These are phyloP conservation scores for Sebastes schlegelii DNA, from an alignment of 2,113 vertebrate species.

Conservation along the genomic window DNA sequence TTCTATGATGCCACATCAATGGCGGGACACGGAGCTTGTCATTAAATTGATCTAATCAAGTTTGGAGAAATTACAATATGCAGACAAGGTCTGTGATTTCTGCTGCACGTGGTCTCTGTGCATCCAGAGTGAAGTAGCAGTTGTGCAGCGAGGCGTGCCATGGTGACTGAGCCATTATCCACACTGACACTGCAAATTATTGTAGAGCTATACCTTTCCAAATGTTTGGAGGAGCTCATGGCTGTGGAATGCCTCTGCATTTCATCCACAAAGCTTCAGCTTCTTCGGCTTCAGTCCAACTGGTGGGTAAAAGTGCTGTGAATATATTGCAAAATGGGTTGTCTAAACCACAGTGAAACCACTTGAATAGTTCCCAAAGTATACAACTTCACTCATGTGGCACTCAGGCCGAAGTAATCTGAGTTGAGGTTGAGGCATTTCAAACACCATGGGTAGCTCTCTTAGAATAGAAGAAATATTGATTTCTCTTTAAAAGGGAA, in stretches of 20 bases:
- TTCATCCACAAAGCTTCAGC: conserved; percentile 32
- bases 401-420: not conserved
- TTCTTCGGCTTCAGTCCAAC: conserved; percentile 37
- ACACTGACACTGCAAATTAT: conserved; percentile 34
- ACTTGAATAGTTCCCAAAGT: conserved; percentile 60
- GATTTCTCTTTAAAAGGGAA: conserved; percentile 28
- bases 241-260: conserved; percentile 29
- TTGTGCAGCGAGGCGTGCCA: not conserved
- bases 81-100: conserved; percentile 19
- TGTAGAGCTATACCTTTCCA: conserved; percentile 28
- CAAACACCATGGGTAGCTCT: not conserved
- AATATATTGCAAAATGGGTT: conserved; percentile 46
- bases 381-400: conserved; percentile 49
- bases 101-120: not conserved
- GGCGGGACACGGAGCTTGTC: conserved; percentile 5
- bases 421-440: conserved; percentile 23
- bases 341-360: conserved; percentile 55
- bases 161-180: conserved; percentile 24
- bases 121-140: not conserved
- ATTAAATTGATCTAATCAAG: conserved; percentile 53
- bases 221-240: conserved; percentile 18
- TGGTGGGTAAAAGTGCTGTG: conserved; percentile 49
- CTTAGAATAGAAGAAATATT: conserved; percentile 26
- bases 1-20: conserved; percentile 66
- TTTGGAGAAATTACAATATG: conserved; percentile 39